These are phyloP conservation scores for Ormyrus nitidulus DNA, from an alignment of 2,888 invertebrate genomes.

Conservation along the genomic window DNA sequence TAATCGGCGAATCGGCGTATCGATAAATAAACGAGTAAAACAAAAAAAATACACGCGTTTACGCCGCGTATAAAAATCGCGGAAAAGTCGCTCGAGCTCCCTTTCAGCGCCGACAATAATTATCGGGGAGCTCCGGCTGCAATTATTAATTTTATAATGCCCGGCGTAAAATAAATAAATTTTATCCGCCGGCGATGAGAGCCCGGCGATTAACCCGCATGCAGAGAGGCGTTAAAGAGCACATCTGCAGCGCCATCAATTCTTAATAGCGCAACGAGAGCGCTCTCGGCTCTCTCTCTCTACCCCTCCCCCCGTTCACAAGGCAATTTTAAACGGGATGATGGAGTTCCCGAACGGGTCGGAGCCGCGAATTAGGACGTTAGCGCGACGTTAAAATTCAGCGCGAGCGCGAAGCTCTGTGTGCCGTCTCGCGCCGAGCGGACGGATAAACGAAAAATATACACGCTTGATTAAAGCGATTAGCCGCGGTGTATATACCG, in stretches of 20 bases:
- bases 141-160: conserved; percentile 13
- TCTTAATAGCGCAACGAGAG: conserved; percentile 34
- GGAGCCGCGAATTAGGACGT: too few relatives aligned
- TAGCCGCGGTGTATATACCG: too few relatives aligned
- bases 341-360: too few relatives aligned
- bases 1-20: too few relatives aligned
- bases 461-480: too few relatives aligned
- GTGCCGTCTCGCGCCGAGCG: too few relatives aligned
- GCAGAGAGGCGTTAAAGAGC: conserved; percentile 40
- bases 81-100: too few relatives aligned
- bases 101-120: background rate
- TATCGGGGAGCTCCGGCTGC: background rate
- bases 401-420: too few relatives aligned
- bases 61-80: background rate
- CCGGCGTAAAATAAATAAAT: conserved; percentile 23
- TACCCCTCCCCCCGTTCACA: background rate
- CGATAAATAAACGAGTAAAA: background rate
- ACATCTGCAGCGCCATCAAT: conserved; percentile 49
- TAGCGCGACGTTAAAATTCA: too few relatives aligned
- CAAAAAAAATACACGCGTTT: background rate
- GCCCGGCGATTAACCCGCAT: conserved; percentile 24
- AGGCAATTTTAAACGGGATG: too few relatives aligned
- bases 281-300: background rate
- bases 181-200: background rate
- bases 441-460: too few relatives aligned